Evolutionary conservation across 2,888 invertebrate genomes (phyloP), one percentile per base, ranked within the genome.

Genomic region (Oxycera nigricornis): DNA sequence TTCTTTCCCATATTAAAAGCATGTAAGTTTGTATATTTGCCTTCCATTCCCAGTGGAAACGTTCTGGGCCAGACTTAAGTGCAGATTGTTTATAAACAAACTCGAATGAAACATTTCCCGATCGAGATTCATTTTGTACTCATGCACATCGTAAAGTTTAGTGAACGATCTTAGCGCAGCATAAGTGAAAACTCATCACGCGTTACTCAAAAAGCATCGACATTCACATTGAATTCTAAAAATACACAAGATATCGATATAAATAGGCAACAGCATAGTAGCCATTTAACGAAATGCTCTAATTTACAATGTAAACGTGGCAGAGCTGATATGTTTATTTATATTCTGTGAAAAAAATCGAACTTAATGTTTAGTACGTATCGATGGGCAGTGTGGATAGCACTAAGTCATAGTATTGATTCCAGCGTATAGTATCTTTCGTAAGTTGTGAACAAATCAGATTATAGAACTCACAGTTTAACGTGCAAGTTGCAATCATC

Each of bases 31-130:
- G 3, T 46, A 46, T 46, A 14, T 46, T 46, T 46, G 11, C 35
- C 17, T 46, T 46, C 46, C 3, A 14, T 14, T 17, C 11, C 3
- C 46, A 14, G 14, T n/a, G 46, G 11, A 57, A 57, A 26, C 11
- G 17, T 57, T 26, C 14, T 57, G 24, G 14, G 4, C 9, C 57
- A 57, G 4, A n/a, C 46, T 46, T 46, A 46, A 26, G 46, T 28
- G 26, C 24, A 26, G 26, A 57, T 24, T 57, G 57, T 57, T 57
- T 57, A 57, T 26, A 57, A 57, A 57, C 57, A 57, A 57, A 57
- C 28, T 26, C 2, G 14, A 22, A 14, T 11, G n/a, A 57, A 57
- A 57, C 28, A 57, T 26, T 2, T n/a, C 14, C 26, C 24, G 2
- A 11, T 2, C n/a, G 28, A 57, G 28, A 57, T 57, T 57, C 11